phyloP scores from a whole-genome alignment of 2,888 invertebrate genomes.

The Ceratothoa steindachneri region DNA sequence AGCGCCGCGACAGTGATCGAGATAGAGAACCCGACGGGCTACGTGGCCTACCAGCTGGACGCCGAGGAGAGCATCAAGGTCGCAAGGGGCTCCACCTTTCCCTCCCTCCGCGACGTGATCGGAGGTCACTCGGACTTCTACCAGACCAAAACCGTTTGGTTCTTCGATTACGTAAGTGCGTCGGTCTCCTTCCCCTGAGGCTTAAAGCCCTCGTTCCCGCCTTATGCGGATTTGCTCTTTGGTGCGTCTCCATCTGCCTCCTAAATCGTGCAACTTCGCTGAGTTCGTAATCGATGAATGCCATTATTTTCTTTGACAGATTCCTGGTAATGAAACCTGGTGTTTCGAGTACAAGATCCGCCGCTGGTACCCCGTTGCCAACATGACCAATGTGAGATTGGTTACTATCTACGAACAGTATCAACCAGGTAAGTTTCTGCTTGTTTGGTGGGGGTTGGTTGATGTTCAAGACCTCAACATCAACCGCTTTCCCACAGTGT shows the following conservation, averaged over 20 bases:
- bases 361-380: conserved; percentile 61
- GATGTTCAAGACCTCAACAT: no score
- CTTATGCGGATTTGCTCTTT: no score
- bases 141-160: conserved; percentile 54
- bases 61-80: conserved; percentile 51
- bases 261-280: no score
- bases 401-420: conserved; percentile 53
- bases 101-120: conserved; percentile 52
- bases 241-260: no score
- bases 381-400: conserved; percentile 57
- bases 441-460: neutral
- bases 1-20: conserved; percentile 56
- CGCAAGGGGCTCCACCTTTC: conserved; percentile 49
- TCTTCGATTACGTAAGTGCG: conserved; percentile 56
- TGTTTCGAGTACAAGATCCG: conserved; percentile 59
- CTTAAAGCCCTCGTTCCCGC: no score
- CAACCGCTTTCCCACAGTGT: no score
- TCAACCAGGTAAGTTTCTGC: conserved; percentile 38
- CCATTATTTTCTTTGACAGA: conserved; percentile 17
- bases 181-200: no score
- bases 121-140: conserved; percentile 49
- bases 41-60: conserved; percentile 56
- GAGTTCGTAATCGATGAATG: no score
- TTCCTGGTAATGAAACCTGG: conserved; percentile 38
- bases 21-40: conserved; percentile 56